phyloP scores from a whole-genome alignment of 2,888 invertebrate species.

The Pandemis heparana region DNA sequence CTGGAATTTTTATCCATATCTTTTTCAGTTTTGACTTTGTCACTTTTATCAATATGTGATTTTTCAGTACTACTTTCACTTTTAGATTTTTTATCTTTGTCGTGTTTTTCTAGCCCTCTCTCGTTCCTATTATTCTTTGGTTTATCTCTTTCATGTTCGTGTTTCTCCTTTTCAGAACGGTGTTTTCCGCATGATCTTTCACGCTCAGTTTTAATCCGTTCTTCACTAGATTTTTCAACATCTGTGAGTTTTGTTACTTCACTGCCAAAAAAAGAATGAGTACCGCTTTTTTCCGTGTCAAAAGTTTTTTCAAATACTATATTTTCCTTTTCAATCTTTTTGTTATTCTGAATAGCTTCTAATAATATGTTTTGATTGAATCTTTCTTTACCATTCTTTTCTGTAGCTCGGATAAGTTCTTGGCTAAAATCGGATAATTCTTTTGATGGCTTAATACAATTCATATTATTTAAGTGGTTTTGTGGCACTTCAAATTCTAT shows the following conservation, averaged over 20 bases:
- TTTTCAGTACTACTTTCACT: slow-evolving; percentile 60
- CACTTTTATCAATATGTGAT: slow-evolving; percentile 56
- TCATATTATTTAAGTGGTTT: slow-evolving; percentile 61
- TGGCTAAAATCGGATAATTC: slow-evolving; percentile 57
- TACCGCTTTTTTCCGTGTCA: slow-evolving; percentile 70
- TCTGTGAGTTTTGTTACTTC: slow-evolving; percentile 61
- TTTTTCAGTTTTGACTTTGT: slow-evolving; percentile 61
- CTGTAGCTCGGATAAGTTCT: slow-evolving; percentile 56
- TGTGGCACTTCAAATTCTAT: slow-evolving; percentile 60
- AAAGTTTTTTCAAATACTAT: slow-evolving; percentile 73
- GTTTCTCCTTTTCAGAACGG: slow-evolving; percentile 60
- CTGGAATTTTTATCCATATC: slow-evolving; percentile 63
- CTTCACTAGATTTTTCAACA: slow-evolving; percentile 72
- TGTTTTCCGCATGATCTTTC: slow-evolving; percentile 73
- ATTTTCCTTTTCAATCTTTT: slow-evolving; percentile 76
- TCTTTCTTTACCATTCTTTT: slow-evolving; percentile 66
- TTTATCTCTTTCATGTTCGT: slow-evolving; percentile 59
- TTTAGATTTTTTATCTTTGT: slow-evolving; percentile 71
- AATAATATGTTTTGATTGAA: slow-evolving; percentile 55
- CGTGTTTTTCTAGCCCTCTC: slow-evolving; percentile 56
- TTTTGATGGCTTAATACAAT: slow-evolving; percentile 60
- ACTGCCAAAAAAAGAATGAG: slow-evolving; percentile 52
- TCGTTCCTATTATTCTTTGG: slow-evolving; percentile 45
- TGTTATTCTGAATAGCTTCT: slow-evolving; percentile 57
- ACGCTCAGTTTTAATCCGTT: slow-evolving; percentile 72